A percentile compares a stretch with the other conserved stretches of the same genome.
Evolutionary conservation across 1,140 invertebrate genomes (phyloP).

Genomic region (Zaprionus kolodkinae): DNA sequence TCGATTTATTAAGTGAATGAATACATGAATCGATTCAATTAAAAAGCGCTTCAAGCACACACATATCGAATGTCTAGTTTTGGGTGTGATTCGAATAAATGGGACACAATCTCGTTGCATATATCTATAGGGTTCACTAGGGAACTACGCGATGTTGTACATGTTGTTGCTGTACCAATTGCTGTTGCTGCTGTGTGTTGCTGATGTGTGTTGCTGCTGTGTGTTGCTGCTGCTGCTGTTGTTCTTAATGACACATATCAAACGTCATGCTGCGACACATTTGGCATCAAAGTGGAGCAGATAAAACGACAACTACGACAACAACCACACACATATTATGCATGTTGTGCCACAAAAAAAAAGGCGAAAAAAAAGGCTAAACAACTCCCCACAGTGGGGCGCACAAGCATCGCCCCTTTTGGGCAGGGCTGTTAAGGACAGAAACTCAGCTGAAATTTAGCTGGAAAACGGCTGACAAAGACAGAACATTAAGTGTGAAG

Average conservation of each 20-base stretch:
- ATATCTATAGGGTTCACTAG: background rate
- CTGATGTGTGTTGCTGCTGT: conserved; percentile 12
- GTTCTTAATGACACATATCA: conserved; percentile 49
- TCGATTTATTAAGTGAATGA: conserved; percentile 3
- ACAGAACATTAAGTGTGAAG: background rate
- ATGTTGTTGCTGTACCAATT: background rate
- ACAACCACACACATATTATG: conserved; percentile 19
- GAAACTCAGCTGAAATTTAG: background rate
- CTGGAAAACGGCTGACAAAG: background rate
- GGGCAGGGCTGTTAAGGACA: conserved; percentile 4
- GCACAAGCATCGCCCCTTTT: too few species aligned
- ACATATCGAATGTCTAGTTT: background rate
- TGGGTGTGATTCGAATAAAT: conserved; percentile 1
- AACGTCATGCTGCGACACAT: conserved; percentile 49
- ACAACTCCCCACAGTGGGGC: conserved; percentile 2
- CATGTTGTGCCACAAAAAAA: conserved; percentile 23
- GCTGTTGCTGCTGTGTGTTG: background rate
- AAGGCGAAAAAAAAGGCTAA: background rate
- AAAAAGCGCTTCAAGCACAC: conserved; percentile 6
- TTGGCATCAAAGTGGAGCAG: conserved; percentile 22
- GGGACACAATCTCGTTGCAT: background rate
- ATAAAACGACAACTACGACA: conserved; percentile 12
- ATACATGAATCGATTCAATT: conserved; percentile 15
- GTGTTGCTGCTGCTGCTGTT: conserved; percentile 7
- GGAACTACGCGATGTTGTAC: background rate